Base-by-base conservation (phyloP, 92 coral and sea anemone genomes). In the Ricordea florida region DNA sequence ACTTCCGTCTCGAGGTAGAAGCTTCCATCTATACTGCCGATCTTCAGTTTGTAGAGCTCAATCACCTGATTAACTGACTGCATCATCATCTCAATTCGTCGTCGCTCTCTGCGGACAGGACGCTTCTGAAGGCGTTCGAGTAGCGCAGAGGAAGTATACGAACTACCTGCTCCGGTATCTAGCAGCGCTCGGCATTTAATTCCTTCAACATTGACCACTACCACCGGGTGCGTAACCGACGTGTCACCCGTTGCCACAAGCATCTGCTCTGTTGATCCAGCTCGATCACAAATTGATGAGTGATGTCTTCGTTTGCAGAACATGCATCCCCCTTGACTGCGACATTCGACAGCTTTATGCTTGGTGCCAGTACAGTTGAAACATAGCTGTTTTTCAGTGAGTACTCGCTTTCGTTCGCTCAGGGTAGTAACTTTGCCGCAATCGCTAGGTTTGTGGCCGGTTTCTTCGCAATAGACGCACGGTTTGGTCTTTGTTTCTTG, bases 31-130 rank as follows among this genome's bases (percentile, higher is more conserved):
- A 79, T n/a, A 15, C 55, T 71, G 57, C 56, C 46, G 22, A 88
- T 74, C 25, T 42, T 38, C 15, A 83, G 34, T 21, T 72, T 29
- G 63, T 62, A 68, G 21, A 88, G 78, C 7, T 75, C 69, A 34
- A 82, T 57, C 48, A 62, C 44, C 33, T 82, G 73, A 25, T 70
- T 83, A 4, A 62, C 52, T 25, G 86, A 45, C 20, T 76, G 78
- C 46, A 83, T 14, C 86, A 82, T 88, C 89, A 78, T 88, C 69
- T 83, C 86, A 13, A 88, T 78, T 57, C 82, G 80, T 21, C 43
- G 38, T n/a, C 37, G 51, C 41, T 83, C 74, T 21, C 36, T 83
- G 66, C 88, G 38, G 20, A 36, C 27, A 25, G 89, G 89, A 8
- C 41, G 63, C 51, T 45, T 71, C 2, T 37, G 49, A 11, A 83